Base-by-base conservation (phyloP, 2,797 vertebrate species). In the Melanotaenia pygmaea region DNA sequence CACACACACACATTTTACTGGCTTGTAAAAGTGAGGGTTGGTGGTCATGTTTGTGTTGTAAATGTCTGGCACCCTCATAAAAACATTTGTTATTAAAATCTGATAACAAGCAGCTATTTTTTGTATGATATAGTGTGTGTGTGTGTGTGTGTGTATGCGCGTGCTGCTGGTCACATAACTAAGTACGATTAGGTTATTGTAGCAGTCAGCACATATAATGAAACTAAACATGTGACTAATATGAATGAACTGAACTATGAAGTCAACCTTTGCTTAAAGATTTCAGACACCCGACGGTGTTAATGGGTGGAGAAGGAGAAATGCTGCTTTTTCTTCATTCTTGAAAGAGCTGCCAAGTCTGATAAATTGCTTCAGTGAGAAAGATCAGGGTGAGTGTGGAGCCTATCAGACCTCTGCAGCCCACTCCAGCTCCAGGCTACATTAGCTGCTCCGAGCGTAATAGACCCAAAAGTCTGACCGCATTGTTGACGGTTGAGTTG, bases 41-140 rank as follows among this genome's bases (percentile, higher is more conserved):
- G 67, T 62, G 53, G 24, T 53, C 70, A 35, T 78, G 62, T 79
- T 73, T 84, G 43, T 81, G 72, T 83, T 83, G 50, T 77, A 45
- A 24, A 47, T 79, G 50, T 67, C 77, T 64, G 72, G 74, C 74
- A 70, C 4, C 71, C 37, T 7, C 67, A 72, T 85, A 28, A 85
- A 1, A 4, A 53, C 51, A 71, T 82, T 85, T 81, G 81, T 88
- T 74, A 83, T 83, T 89, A 72, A 67, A 71, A 76, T 40, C 68
- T 82, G 81, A 81, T 85, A 90, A 88, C 72, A 57, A 88, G 76
- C 73, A 74, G 70, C 85, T 76, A 79, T 71, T 75, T 79, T 73
- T 82, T 79, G 67, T 68, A 66, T 59, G 45, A 60, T 73, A 59
- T 24, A 24, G 69, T 64, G 4, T 34, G 30, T 69, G 28, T 30